phyloP scores from a whole-genome alignment of 2,888 invertebrate species.

The Anthophora plumipes region DNA sequence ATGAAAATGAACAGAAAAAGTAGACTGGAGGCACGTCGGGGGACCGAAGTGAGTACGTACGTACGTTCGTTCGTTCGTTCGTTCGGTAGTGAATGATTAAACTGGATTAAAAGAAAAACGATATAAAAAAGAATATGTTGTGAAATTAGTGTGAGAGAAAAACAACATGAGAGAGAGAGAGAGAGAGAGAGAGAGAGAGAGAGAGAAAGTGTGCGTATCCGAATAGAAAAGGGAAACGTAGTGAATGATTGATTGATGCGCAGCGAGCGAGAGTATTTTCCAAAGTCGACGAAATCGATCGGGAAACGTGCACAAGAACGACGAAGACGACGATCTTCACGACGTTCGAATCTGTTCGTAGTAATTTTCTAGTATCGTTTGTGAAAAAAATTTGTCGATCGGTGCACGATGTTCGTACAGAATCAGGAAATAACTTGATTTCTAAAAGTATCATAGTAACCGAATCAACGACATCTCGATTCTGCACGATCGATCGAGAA shows the following conservation, averaged over 20 bases:
- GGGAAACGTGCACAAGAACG: conserved; percentile 35
- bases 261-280: conserved; percentile 55
- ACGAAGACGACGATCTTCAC: conserved; percentile 42
- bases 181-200: neutral
- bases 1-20: conserved; percentile 56
- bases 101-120: neutral
- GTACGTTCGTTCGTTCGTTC: conserved; percentile 68
- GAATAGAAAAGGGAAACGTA: conserved; percentile 33
- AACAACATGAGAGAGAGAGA: neutral
- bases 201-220: conserved; percentile 6
- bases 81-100: conserved; percentile 59
- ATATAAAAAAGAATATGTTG: conserved; percentile 1
- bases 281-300: conserved; percentile 55
- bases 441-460: neutral
- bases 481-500: neutral
- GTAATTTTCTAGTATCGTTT: neutral
- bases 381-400: neutral
- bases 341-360: conserved; percentile 20
- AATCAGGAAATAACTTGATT: neutral
- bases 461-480: neutral
- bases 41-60: conserved; percentile 64
- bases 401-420: neutral
- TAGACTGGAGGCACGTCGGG: conserved; percentile 70
- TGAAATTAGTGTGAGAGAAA: conserved; percentile 18
- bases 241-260: conserved; percentile 45